phyloP scores from a whole-genome alignment of 2,113 vertebrate species.

The Corythornis vintsioides region DNA sequence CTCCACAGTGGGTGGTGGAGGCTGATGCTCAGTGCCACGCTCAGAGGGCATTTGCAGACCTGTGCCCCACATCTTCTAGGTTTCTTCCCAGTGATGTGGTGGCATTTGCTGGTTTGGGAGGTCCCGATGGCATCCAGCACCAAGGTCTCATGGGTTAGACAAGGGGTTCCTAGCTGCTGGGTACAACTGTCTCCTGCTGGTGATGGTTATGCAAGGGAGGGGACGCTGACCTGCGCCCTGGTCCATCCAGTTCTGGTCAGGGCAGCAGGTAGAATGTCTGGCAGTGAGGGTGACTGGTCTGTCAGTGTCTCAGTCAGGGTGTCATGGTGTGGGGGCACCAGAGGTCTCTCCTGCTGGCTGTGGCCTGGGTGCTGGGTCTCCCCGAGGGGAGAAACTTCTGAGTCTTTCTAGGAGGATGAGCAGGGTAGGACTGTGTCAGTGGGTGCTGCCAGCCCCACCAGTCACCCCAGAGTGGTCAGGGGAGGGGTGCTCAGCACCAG shows the following conservation, averaged over 20 bases:
- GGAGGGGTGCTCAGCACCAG: fast-evolving
- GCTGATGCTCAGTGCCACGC: neutral
- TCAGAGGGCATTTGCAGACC: neutral
- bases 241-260: neutral
- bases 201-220: fast-evolving
- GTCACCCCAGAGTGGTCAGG: neutral
- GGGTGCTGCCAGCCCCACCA: neutral
- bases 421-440: neutral
- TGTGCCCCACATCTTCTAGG: neutral
- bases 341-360: neutral
- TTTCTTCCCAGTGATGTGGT: fast-evolving
- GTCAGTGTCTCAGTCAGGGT: fast-evolving
- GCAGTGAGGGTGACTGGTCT: fast-evolving
- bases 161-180: neutral
- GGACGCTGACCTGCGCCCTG: fast-evolving
- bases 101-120: neutral
- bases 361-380: neutral
- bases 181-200: neutral
- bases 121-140: fast-evolving
- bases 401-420: neutral
- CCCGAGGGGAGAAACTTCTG: fast-evolving
- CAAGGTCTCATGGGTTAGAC: neutral
- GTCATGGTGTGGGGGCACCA: fast-evolving
- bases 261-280: neutral
- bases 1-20: neutral